These are phyloP conservation scores for Sinohyriopsis cumingii DNA, from an alignment of 2,888 invertebrate genomes.

Conservation along the genomic window DNA sequence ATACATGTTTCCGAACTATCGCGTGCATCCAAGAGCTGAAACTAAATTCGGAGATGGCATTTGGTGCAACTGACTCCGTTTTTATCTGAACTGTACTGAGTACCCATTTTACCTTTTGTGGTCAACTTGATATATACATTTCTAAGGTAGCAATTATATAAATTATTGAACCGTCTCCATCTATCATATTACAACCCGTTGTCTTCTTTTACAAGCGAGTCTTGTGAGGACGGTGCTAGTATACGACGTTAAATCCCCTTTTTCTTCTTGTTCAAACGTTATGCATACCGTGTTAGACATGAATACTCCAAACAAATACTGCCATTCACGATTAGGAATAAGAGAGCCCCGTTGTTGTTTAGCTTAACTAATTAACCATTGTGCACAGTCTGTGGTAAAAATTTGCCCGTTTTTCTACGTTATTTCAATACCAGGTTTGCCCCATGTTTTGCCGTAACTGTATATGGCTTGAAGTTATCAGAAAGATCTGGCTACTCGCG, in stretches of 20 bases:
- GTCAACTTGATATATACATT: conserved; percentile 37
- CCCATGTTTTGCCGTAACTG: no score
- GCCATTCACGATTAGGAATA: conserved; percentile 26
- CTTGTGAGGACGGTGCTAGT: conserved; percentile 24
- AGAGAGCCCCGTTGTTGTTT: conserved; percentile 34
- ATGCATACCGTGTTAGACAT: conserved; percentile 34
- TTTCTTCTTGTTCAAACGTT: conserved; percentile 29
- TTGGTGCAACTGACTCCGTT: conserved; percentile 30
- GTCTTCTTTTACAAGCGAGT: conserved; percentile 43
- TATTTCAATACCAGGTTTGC: no score
- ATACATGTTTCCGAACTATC: conserved; percentile 19
- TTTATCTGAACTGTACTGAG: conserved; percentile 31
- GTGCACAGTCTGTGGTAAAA: conserved; percentile 10
- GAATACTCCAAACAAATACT: conserved; percentile 18
- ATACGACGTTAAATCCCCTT: conserved; percentile 3
- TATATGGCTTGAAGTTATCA: no score
- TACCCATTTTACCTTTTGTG: conserved; percentile 32
- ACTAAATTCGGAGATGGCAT: conserved; percentile 17
- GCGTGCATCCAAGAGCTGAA: conserved; percentile 31
- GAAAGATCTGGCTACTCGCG: no score
- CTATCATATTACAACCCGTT: conserved; percentile 34
- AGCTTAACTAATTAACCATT: conserved; percentile 50
- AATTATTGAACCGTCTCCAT: conserved; percentile 27
- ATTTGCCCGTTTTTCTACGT: conserved; percentile 13
- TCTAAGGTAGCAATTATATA: conserved; percentile 36